Percentiles rank a stretch among this genome's conserved stretches.
These are phyloP conservation scores for Drosophila oshimai DNA, from an alignment of 1,140 invertebrate genomes.

Conservation along the genomic window DNA sequence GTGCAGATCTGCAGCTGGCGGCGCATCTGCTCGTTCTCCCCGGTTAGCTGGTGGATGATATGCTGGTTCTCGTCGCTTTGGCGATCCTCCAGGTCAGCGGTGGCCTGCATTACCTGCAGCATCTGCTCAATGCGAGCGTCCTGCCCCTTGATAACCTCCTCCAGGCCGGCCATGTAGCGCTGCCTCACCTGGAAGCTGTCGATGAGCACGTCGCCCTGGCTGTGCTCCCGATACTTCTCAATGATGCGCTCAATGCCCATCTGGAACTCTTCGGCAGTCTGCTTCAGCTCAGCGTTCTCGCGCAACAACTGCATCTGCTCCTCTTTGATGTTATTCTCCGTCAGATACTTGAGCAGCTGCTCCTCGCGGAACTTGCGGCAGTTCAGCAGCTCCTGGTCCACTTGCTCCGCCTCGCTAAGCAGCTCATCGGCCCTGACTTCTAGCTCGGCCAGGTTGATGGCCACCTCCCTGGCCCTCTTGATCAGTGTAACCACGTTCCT, in stretches of 20 bases:
- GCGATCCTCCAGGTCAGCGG: constrained; percentile 28
- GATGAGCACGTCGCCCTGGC: constrained; percentile 16
- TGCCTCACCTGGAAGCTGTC: constrained; percentile 32
- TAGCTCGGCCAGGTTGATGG: constrained; percentile 16
- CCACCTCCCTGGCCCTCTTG: neutral
- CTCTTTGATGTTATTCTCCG: constrained; percentile 27
- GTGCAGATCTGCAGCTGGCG: constrained; percentile 46
- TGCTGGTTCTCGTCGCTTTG: constrained; percentile 20
- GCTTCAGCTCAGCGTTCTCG: constrained; percentile 53
- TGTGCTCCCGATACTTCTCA: constrained; percentile 50
- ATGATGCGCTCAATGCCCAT: constrained; percentile 32
- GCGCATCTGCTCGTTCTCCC: constrained; percentile 50
- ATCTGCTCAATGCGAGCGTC: constrained; percentile 49
- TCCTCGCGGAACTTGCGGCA: constrained; percentile 40
- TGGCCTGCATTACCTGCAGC: constrained; percentile 34
- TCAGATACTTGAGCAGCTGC: constrained; percentile 44
- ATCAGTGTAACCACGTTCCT: constrained; percentile 1
- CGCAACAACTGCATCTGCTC: constrained; percentile 41
- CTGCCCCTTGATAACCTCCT: constrained; percentile 20
- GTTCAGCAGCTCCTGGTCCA: constrained; percentile 15
- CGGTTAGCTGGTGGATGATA: constrained; percentile 22
- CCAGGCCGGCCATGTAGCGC: constrained; percentile 33
- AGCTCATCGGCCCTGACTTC: constrained; percentile 9
- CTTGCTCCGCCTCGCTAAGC: constrained; percentile 5
- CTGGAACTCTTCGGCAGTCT: constrained; percentile 34